These are phyloP conservation scores for Microctenopoma stevenorrisi DNA, from an alignment of 2,797 vertebrate genomes.

Conservation along the genomic window DNA sequence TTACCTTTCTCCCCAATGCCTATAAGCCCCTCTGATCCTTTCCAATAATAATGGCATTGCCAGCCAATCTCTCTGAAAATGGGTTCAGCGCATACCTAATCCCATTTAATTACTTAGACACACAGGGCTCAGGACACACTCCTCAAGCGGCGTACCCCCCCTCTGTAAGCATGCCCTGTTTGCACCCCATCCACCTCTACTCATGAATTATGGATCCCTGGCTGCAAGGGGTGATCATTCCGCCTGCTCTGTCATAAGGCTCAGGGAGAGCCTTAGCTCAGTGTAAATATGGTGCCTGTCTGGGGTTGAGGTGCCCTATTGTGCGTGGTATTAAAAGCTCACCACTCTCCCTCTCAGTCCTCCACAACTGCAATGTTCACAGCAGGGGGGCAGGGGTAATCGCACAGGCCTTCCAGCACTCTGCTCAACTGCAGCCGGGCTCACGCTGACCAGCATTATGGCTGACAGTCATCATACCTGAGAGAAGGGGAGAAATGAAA, in stretches of 20 bases:
- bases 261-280: conserved; percentile 76
- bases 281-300: conserved; percentile 81
- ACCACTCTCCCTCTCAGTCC: conserved; percentile 76
- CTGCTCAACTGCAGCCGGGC: conserved; percentile 63
- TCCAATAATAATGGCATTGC: conserved; percentile 83
- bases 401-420: conserved; percentile 74
- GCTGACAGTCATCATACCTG: conserved; percentile 78
- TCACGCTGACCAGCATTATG: conserved; percentile 75
- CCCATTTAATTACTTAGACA: conserved; percentile 84
- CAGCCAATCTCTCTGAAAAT: conserved; percentile 84
- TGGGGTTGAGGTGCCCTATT: conserved; percentile 80
- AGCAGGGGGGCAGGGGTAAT: conserved; percentile 74
- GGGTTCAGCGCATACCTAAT: conserved; percentile 84
- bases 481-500: conserved; percentile 72
- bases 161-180: conserved; percentile 79
- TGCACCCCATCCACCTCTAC: conserved; percentile 80
- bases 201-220: conserved; percentile 84
- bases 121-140: conserved; percentile 82
- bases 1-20: conserved; percentile 84
- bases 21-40: conserved; percentile 83
- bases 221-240: conserved; percentile 81
- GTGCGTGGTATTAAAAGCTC: conserved; percentile 83
- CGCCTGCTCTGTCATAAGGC: conserved; percentile 80
- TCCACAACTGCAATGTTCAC: conserved; percentile 61
- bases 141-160: conserved; percentile 60